phyloP scores from a whole-genome alignment of 2,113 vertebrate genomes.

The Bos indicus region DNA sequence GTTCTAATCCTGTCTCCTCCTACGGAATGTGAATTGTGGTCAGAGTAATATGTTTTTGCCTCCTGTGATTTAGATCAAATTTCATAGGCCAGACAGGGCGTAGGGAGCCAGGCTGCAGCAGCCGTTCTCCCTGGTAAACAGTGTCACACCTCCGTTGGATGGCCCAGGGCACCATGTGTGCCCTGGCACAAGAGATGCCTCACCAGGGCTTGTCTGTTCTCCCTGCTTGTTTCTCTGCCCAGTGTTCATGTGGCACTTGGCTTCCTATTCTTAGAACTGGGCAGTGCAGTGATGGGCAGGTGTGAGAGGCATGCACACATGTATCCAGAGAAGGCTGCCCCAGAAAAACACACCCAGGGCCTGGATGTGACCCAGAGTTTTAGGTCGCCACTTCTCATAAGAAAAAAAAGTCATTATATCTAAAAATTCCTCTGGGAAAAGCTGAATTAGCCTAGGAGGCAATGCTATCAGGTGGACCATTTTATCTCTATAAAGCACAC shows the following conservation, averaged over 20 bases:
- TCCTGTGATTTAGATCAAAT: conserved; percentile 83
- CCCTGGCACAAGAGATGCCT: conserved; percentile 60
- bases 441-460: background rate
- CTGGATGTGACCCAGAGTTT: background rate
- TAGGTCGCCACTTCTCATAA: background rate
- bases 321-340: background rate
- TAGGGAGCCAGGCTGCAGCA: conserved; percentile 76
- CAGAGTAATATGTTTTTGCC: conserved; percentile 80
- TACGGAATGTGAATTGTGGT: conserved; percentile 79
- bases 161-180: conserved; percentile 61
- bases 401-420: conserved; percentile 4
- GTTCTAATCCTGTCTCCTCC: conserved; percentile 76
- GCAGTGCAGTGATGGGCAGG: background rate
- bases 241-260: conserved; percentile 65
- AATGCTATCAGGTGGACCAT: background rate
- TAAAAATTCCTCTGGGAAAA: background rate
- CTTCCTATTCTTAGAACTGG: conserved; percentile 55
- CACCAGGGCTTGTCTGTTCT: conserved; percentile 67
- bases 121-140: conserved; percentile 79
- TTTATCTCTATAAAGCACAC: background rate
- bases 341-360: background rate
- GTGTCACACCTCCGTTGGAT: conserved; percentile 79
- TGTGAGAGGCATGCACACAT: background rate
- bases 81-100: conserved; percentile 77
- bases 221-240: conserved; percentile 67